These are phyloP conservation scores for Copidosoma floridanum DNA, from an alignment of 1,140 invertebrate genomes.

Conservation along the genomic window DNA sequence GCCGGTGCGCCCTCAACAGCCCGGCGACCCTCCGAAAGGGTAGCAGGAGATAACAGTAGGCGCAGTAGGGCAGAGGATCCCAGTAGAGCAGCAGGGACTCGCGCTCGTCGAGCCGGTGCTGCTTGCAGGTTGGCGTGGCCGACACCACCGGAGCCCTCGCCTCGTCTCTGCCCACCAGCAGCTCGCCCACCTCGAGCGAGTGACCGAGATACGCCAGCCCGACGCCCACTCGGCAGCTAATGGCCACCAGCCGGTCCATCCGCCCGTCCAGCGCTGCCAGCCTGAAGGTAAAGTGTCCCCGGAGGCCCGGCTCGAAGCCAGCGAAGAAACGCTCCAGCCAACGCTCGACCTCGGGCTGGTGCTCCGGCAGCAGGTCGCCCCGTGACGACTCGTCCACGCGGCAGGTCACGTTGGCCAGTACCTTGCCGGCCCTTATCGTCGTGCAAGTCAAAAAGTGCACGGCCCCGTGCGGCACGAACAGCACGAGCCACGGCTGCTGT, in stretches of 20 bases:
- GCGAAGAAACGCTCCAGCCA: conserved; percentile 73
- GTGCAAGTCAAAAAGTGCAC: conserved; percentile 74
- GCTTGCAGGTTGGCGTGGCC: neutral
- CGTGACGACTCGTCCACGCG: conserved; percentile 67
- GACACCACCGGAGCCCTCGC: conserved; percentile 52
- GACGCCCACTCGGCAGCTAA: conserved; percentile 73
- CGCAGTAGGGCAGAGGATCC: conserved; percentile 80
- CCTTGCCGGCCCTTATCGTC: conserved; percentile 70
- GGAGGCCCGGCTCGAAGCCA: conserved; percentile 59
- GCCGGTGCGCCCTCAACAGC: conserved; percentile 52
- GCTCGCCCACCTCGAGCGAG: conserved; percentile 63
- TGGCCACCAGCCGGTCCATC: conserved; percentile 50
- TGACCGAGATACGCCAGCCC: conserved; percentile 76
- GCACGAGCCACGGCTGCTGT: conserved; percentile 73
- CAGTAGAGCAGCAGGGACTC: conserved; percentile 77
- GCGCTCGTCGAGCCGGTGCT: conserved; percentile 48
- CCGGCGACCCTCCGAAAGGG: conserved; percentile 64
- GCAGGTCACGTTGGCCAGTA: conserved; percentile 78
- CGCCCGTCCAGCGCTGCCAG: conserved; percentile 60
- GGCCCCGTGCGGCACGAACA: conserved; percentile 70
- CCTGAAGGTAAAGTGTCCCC: conserved; percentile 74
- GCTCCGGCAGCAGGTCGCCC: conserved; percentile 67
- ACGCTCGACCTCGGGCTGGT: conserved; percentile 64
- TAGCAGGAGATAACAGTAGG: conserved; percentile 76
- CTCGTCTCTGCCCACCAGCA: conserved; percentile 56